A percentile compares a stretch with the other conserved stretches of the same genome.
Conservation (phyloP, 2,797 vertebrate genomes). For the Anguilla obscura region DNA sequence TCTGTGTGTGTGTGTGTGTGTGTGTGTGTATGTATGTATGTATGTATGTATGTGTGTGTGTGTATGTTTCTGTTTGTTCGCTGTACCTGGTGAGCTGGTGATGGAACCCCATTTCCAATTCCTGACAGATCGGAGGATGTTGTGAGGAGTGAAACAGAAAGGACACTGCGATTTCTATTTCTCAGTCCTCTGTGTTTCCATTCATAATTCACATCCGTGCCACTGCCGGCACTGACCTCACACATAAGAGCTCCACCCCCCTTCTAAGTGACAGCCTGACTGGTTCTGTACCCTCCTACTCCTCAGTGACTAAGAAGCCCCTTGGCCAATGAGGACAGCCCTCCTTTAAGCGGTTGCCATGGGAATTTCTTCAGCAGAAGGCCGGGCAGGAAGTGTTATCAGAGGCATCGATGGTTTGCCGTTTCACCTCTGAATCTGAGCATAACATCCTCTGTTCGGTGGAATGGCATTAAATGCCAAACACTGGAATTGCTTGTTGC, state of each 20-base stretch:
- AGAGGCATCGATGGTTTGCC: constrained; percentile 8
- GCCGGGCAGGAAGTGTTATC: constrained; percentile 31
- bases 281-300: constrained; percentile 42
- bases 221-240: constrained; percentile 18
- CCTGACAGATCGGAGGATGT: not conserved
- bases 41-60: not conserved
- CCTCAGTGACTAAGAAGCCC: not conserved
- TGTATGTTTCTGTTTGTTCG: not conserved
- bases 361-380: constrained; percentile 23
- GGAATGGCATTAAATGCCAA: not conserved
- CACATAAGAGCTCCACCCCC: constrained; percentile 28
- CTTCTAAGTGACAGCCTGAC: constrained; percentile 42
- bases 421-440: not conserved
- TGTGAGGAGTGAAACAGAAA: not conserved
- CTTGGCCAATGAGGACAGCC: constrained; percentile 32
- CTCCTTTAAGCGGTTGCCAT: constrained; percentile 35
- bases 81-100: constrained; percentile 42
- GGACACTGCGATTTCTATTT: not conserved
- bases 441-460: not conserved
- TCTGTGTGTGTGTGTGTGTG: constrained; percentile 25
- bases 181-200: not conserved
- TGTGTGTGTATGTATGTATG: constrained; percentile 26
- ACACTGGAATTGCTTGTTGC: not conserved
- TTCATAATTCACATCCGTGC: constrained; percentile 39
- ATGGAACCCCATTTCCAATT: constrained; percentile 10